These are phyloP conservation scores for Nixonia krombeini DNA, from an alignment of 1,140 invertebrate genomes.

Conservation along the genomic window DNA sequence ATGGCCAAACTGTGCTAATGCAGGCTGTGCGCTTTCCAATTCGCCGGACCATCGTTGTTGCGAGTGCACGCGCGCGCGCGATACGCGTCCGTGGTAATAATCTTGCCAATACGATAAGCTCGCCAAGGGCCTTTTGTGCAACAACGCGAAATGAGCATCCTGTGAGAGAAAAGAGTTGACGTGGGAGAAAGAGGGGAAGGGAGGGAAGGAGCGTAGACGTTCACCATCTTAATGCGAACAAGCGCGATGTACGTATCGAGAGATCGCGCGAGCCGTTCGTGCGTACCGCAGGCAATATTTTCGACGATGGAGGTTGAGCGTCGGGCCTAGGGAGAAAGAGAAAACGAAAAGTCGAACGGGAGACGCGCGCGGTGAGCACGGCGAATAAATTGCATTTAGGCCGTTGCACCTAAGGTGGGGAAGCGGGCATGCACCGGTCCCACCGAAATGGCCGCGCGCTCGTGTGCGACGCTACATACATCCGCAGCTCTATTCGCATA, in stretches of 20 bases:
- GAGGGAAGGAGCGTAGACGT: conserved; percentile 21
- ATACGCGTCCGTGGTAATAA: conserved; percentile 15
- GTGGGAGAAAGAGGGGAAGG: conserved; percentile 11
- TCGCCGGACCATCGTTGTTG: not conserved
- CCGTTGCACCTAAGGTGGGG: conserved; percentile 58
- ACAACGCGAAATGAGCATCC: conserved; percentile 42
- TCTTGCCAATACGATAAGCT: conserved; percentile 29
- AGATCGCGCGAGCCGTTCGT: conserved; percentile 44
- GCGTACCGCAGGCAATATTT: conserved; percentile 45
- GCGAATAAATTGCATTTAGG: conserved; percentile 68
- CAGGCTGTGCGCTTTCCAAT: conserved; percentile 49
- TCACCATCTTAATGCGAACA: conserved; percentile 44
- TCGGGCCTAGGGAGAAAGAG: conserved; percentile 48
- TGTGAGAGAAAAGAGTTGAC: conserved; percentile 31
- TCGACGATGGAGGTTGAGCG: conserved; percentile 34
- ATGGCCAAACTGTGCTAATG: conserved; percentile 48
- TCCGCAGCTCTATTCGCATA: conserved; percentile 44
- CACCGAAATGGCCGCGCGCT: conserved; percentile 22
- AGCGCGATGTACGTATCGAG: conserved; percentile 34
- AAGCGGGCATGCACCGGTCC: conserved; percentile 25
- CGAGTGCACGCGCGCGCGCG: conserved; percentile 4
- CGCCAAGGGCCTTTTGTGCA: conserved; percentile 40
- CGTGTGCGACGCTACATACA: conserved; percentile 28
- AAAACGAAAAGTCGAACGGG: no score
- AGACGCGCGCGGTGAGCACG: conserved; percentile 47